These are phyloP conservation scores for Toxostoma redivivum DNA, from an alignment of 2,113 vertebrate genomes.

Conservation along the genomic window DNA sequence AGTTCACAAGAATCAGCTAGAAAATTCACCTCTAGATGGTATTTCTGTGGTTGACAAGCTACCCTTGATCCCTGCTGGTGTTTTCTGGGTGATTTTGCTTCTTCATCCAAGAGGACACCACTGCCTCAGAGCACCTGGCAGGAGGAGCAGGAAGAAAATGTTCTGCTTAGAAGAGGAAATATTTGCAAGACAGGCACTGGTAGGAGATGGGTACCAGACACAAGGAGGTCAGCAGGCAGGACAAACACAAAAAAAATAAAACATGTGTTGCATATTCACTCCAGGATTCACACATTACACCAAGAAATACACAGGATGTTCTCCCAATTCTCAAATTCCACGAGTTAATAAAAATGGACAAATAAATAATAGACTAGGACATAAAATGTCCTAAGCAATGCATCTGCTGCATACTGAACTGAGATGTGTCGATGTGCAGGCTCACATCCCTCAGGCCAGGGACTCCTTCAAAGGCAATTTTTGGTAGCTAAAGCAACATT, in stretches of 20 bases:
- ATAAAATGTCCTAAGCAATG: background rate
- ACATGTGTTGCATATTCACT: no score
- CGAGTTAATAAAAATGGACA: slow-evolving; percentile 1
- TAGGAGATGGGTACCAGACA: background rate
- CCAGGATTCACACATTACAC: background rate
- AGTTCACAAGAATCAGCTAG: background rate
- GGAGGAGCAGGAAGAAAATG: background rate
- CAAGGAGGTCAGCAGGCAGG: background rate
- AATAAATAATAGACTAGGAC: background rate
- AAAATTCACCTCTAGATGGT: background rate
- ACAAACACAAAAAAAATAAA: rapidly evolving
- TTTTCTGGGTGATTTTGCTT: background rate
- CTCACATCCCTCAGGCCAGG: background rate
- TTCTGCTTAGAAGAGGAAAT: background rate
- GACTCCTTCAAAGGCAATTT: slow-evolving; percentile 15
- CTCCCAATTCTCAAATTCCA: background rate
- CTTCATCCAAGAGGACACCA: background rate
- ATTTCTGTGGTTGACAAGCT: background rate
- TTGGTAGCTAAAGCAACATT: slow-evolving; percentile 29
- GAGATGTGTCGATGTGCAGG: background rate
- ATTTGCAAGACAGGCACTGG: background rate
- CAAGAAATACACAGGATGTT: background rate
- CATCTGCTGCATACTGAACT: background rate
- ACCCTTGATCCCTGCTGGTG: background rate
- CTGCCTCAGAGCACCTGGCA: background rate